Conservation (phyloP, 2,113 vertebrate genomes). For the Oncorhynchus keta region DNA sequence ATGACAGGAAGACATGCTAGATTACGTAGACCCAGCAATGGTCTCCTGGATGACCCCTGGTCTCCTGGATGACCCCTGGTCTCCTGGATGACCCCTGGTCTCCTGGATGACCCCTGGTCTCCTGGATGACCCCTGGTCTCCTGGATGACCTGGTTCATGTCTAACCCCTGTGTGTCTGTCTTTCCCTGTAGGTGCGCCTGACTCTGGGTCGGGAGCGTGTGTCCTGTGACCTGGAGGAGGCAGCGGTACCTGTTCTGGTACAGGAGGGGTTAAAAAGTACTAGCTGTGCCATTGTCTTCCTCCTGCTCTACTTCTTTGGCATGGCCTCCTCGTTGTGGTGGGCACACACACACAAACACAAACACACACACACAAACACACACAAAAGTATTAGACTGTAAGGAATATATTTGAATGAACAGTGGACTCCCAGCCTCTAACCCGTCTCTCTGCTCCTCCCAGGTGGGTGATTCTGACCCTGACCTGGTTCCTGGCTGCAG, state of each 20-base stretch:
- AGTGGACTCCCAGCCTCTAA: not conserved
- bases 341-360: conserved; percentile 24
- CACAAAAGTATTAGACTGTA: no score
- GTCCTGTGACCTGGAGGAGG: conserved; percentile 97
- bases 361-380: not conserved
- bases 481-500: conserved; percentile 97
- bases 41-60: no score
- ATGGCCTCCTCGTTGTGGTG: conserved; percentile 99
- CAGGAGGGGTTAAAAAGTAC: conserved; percentile 99
- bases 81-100: no score
- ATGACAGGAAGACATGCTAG: not conserved
- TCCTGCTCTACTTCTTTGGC: conserved; percentile 98
- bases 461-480: conserved; percentile 98
- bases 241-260: conserved; percentile 90
- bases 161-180: not conserved
- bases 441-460: conserved; percentile 67
- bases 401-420: no score
- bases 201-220: conserved; percentile 96
- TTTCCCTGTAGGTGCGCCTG: conserved; percentile 75
- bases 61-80: no score
- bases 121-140: no score
- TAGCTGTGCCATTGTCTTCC: conserved; percentile 98
- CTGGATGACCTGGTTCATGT: not conserved
- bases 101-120: no score
- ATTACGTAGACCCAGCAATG: not conserved